Evolutionary conservation across 2,888 invertebrate genomes (phyloP).

Genomic region (Tridacna crocea): DNA sequence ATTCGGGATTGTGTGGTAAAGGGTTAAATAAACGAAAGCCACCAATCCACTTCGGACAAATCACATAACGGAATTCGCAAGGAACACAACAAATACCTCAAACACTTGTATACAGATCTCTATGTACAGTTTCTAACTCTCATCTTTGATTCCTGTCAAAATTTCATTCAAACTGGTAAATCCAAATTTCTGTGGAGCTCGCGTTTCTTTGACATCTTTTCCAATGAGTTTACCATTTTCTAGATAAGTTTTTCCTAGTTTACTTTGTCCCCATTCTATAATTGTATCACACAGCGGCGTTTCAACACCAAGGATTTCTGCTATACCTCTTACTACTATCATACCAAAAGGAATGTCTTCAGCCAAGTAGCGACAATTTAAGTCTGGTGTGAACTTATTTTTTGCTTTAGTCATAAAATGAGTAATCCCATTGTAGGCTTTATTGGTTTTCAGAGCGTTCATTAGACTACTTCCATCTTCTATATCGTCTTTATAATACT

Average conservation of each 20-base stretch:
- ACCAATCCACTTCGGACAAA: too few species aligned
- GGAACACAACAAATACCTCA: too few species aligned
- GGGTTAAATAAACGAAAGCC: too few species aligned
- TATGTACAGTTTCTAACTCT: slow-evolving; percentile 3
- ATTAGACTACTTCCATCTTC: slow-evolving; percentile 64
- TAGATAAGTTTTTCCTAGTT: slow-evolving; percentile 73
- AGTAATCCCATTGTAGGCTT: slow-evolving; percentile 66
- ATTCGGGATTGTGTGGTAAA: too few species aligned
- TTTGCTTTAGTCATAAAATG: slow-evolving; percentile 63
- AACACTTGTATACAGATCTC: too few species aligned
- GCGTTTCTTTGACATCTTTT: slow-evolving; percentile 67
- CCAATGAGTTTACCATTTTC: slow-evolving; percentile 72
- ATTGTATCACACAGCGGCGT: slow-evolving; percentile 70
- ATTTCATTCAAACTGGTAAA: slow-evolving; percentile 68
- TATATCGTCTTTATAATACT: slow-evolving; percentile 69
- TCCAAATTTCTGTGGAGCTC: slow-evolving; percentile 74
- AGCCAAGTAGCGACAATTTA: slow-evolving; percentile 63
- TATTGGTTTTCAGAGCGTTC: slow-evolving; percentile 69
- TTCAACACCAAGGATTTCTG: slow-evolving; percentile 63
- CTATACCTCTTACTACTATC: slow-evolving; percentile 74
- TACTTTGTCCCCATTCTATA: slow-evolving; percentile 74
- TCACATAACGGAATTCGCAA: too few species aligned
- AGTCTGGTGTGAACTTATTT: slow-evolving; percentile 62
- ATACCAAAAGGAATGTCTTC: slow-evolving; percentile 77
- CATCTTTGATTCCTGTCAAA: slow-evolving; percentile 52